A percentile compares a stretch with the other conserved stretches of the same genome.
Evolutionary conservation across 2,888 invertebrate species (phyloP).

Genomic region (Apotomis betuletana): DNA sequence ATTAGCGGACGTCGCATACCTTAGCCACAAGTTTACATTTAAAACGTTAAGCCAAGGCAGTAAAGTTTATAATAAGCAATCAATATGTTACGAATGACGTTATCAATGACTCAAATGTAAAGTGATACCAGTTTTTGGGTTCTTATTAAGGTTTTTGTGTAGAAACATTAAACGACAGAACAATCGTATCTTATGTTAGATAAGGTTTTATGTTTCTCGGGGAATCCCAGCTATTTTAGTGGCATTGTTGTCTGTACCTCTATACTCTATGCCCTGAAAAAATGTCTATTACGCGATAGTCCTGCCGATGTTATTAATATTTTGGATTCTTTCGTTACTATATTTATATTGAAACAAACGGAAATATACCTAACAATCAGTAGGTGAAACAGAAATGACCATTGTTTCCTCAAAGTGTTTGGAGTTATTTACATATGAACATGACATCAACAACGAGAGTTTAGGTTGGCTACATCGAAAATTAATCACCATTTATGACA

Average conservation of each 20-base stretch:
- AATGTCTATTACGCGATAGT: neutral
- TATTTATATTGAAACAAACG: neutral
- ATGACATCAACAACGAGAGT: conserved; percentile 2
- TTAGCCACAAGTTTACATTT: neutral
- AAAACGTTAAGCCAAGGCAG: conserved; percentile 15
- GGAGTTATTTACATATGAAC: neutral
- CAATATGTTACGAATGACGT: conserved; percentile 48
- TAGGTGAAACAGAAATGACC: neutral
- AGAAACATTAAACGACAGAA: conserved; percentile 2
- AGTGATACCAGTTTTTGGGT: conserved; percentile 20
- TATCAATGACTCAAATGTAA: conserved; percentile 57
- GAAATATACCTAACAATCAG: neutral
- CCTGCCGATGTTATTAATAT: neutral
- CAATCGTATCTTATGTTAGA: neutral
- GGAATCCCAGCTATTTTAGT: conserved; percentile 7
- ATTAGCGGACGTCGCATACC: conserved; percentile 37
- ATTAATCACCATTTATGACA: neutral
- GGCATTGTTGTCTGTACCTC: neutral
- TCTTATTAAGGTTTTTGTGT: conserved; percentile 22
- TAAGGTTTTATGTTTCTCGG: conserved; percentile 1
- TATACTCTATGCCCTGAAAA: conserved; percentile 2
- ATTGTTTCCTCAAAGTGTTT: conserved; percentile 15
- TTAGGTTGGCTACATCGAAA: neutral
- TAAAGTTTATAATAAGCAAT: conserved; percentile 24
- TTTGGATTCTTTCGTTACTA: neutral